A percentile compares a stretch with the other conserved stretches of the same genome.
Evolutionary conservation across 2,797 vertebrate genomes (phyloP).

Genomic region (Pseudomugil gertrudae): DNA sequence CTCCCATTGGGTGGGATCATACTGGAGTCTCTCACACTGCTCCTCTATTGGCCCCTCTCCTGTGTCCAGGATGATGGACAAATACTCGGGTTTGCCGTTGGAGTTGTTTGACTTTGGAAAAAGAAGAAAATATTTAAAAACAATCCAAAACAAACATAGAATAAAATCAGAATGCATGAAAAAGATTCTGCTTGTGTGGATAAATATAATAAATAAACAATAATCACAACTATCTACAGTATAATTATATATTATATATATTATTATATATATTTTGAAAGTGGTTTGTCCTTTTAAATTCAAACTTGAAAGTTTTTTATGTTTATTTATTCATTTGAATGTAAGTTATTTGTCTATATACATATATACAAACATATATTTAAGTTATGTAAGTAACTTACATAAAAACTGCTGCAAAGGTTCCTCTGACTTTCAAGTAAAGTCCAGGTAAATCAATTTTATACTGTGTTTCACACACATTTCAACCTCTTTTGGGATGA

Average conservation of each 20-base stretch:
- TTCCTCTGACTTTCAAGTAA: not conserved
- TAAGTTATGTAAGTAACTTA: not conserved
- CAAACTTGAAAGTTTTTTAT: no score
- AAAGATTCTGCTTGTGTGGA: not conserved
- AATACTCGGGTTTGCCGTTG: slow-evolving; percentile 85
- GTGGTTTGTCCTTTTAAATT: no score
- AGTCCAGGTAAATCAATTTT: no score
- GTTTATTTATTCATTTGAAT: no score
- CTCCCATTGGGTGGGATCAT: slow-evolving; percentile 93
- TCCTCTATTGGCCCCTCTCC: slow-evolving; percentile 88
- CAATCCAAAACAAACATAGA: not conserved
- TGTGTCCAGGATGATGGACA: slow-evolving; percentile 92
- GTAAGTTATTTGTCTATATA: no score
- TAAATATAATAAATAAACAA: not conserved
- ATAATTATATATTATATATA: no score
- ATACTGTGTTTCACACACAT: not conserved
- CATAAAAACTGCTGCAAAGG: not conserved
- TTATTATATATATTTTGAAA: no score
- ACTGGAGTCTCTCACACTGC: slow-evolving; percentile 90
- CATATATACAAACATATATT: no score
- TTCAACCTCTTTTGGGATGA: not conserved
- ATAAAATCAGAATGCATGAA: not conserved
- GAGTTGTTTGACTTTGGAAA: slow-evolving; percentile 79
- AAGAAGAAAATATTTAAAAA: slow-evolving; percentile 18
- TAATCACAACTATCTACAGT: not conserved